A percentile compares a stretch with the other conserved stretches of the same genome.
Conservation (phyloP, 92 coral and sea anemone genomes). For the Nematostella vectensis region DNA sequence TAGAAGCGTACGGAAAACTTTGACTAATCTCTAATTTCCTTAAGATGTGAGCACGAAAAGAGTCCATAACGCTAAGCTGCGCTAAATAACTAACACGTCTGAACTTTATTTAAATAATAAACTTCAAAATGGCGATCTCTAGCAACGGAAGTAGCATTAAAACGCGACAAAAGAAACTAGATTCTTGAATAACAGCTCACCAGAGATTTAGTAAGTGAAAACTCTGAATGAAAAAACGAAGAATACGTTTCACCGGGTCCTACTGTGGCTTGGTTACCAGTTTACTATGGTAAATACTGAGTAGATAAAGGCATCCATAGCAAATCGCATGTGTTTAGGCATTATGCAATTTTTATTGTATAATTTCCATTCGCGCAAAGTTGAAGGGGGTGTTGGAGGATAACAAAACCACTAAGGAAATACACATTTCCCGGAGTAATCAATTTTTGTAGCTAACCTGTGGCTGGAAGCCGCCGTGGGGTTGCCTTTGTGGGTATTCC, state of each 20-base stretch:
- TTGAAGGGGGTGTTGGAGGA: not conserved
- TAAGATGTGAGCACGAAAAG: too few species aligned
- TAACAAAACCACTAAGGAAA: not conserved
- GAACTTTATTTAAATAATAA: constrained; percentile 1
- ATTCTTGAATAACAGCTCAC: too few species aligned
- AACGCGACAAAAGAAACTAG: too few species aligned
- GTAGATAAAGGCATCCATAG: not conserved
- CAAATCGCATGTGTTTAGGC: not conserved
- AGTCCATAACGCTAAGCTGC: too few species aligned
- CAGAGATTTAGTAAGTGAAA: too few species aligned
- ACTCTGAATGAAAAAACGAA: too few species aligned
- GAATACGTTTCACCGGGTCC: too few species aligned
- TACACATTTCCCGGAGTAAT: too few species aligned
- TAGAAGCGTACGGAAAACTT: too few species aligned
- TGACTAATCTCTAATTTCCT: too few species aligned
- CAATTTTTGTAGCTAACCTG: constrained; percentile 14
- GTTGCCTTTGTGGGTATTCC: constrained; percentile 34
- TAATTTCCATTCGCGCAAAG: not conserved
- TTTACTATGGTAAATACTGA: constrained; percentile 1
- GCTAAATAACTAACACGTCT: not conserved
- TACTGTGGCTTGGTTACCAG: not conserved
- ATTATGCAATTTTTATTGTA: constrained; percentile 1
- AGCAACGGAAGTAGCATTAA: constrained; percentile 3
- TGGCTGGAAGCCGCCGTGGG: constrained; percentile 23
- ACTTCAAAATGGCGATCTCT: constrained; percentile 3